A percentile compares a stretch with the other conserved stretches of the same genome.
Conservation (phyloP, 2,113 vertebrate species). For the Otus sunia region DNA sequence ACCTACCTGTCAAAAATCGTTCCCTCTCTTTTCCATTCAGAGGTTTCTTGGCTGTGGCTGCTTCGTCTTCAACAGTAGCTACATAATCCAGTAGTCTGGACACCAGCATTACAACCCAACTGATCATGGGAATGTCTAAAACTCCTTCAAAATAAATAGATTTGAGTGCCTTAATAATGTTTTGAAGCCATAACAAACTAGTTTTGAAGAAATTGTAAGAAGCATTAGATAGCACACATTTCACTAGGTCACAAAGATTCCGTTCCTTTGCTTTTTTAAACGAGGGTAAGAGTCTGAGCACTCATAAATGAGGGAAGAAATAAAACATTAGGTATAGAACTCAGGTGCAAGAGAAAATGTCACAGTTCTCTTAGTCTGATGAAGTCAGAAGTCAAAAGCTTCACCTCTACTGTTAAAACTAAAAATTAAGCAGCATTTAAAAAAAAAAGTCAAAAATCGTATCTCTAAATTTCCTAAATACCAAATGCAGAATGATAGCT, state of each 20-base stretch:
- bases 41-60: conserved; percentile 89
- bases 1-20: conserved; percentile 84
- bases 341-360: background rate
- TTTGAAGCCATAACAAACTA: background rate
- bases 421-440: background rate
- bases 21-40: conserved; percentile 94
- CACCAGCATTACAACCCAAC: conserved; percentile 98
- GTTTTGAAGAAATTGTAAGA: background rate
- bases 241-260: background rate
- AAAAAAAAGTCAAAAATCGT: background rate
- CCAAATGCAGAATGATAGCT: background rate
- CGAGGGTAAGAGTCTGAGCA: background rate
- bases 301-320: background rate
- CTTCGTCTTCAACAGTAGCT: conserved; percentile 95
- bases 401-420: background rate
- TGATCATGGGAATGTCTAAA: conserved; percentile 98
- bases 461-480: background rate
- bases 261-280: background rate
- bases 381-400: background rate
- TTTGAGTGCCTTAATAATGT: background rate
- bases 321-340: background rate
- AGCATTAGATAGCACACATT: background rate
- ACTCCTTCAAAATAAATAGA: conserved; percentile 80
- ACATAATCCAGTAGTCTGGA: conserved; percentile 96
- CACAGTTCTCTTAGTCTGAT: background rate